Percentiles rank a stretch among this genome's conserved stretches.
Evolutionary conservation across 1,140 invertebrate species (phyloP).

Genomic region (Bombus difficillimus): DNA sequence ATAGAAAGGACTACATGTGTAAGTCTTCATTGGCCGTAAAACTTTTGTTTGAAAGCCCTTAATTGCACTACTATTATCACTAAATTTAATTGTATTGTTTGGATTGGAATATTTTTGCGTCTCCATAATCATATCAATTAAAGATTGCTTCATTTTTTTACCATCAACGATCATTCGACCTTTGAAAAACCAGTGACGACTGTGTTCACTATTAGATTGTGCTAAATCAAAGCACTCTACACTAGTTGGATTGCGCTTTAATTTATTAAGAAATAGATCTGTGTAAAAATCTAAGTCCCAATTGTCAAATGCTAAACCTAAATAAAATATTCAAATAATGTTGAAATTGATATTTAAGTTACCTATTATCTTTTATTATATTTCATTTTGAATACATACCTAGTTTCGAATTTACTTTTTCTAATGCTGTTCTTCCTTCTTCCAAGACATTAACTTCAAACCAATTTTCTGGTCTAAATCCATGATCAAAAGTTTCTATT

Average conservation of each 20-base stretch:
- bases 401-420: constrained; percentile 92
- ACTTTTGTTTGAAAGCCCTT: constrained; percentile 89
- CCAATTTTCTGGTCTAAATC: constrained; percentile 90
- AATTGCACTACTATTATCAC: constrained; percentile 98
- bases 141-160: constrained; percentile 88
- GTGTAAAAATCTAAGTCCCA: constrained; percentile 95
- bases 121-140: constrained; percentile 96
- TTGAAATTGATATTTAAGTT: not conserved
- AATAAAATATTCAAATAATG: constrained; percentile 28
- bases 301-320: constrained; percentile 92
- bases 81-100: constrained; percentile 99
- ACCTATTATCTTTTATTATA: not conserved
- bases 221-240: constrained; percentile 99
- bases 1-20: constrained; percentile 86
- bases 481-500: constrained; percentile 87
- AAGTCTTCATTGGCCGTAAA: constrained; percentile 85
- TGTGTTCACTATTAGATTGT: constrained; percentile 98
- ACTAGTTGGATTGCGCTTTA: constrained; percentile 97
- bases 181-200: constrained; percentile 97
- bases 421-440: constrained; percentile 90
- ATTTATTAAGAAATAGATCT: constrained; percentile 89
- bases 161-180: constrained; percentile 95
- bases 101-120: constrained; percentile 93
- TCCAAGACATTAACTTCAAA: constrained; percentile 92
- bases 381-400: constrained; percentile 82